These are phyloP conservation scores for Leptosomus discolor DNA, from an alignment of 2,113 vertebrate genomes.

Conservation along the genomic window DNA sequence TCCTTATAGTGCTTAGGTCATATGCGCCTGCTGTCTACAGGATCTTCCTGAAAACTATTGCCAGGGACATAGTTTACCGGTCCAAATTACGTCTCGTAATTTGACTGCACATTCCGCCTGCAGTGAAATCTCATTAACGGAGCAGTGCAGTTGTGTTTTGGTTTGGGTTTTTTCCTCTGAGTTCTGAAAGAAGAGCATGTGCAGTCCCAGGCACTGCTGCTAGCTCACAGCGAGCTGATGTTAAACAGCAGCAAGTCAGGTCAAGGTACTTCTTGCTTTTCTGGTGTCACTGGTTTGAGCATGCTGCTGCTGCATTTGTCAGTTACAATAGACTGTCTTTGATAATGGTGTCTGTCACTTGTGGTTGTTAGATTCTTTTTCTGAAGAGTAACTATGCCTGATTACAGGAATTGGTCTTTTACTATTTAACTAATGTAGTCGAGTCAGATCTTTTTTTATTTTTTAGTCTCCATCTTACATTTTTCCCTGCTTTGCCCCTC, in stretches of 20 bases:
- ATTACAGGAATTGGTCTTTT: not conserved
- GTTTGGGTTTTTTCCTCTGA: not conserved
- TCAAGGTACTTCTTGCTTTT: not conserved
- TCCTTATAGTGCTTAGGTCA: not conserved
- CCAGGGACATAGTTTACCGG: not conserved
- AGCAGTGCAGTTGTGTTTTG: not conserved
- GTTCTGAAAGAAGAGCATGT: not conserved
- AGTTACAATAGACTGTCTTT: not conserved
- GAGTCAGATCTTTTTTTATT: not conserved
- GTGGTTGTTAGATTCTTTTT: not conserved
- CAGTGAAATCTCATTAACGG: not conserved
- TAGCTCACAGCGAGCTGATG: not conserved
- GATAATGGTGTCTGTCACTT: not conserved
- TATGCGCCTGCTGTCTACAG: not conserved
- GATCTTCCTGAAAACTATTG: not conserved
- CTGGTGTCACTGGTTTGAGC: not conserved
- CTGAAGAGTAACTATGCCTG: not conserved
- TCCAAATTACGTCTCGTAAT: not conserved
- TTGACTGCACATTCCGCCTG: not conserved
- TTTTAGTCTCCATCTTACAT: not conserved
- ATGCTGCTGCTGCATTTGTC: not conserved
- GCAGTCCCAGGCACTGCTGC: not conserved
- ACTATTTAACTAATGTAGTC: not conserved
- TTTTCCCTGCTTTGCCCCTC: not conserved
- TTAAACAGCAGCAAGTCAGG: not conserved